These are phyloP conservation scores for Tribolium madens DNA, from an alignment of 1,140 invertebrate genomes.

Conservation along the genomic window DNA sequence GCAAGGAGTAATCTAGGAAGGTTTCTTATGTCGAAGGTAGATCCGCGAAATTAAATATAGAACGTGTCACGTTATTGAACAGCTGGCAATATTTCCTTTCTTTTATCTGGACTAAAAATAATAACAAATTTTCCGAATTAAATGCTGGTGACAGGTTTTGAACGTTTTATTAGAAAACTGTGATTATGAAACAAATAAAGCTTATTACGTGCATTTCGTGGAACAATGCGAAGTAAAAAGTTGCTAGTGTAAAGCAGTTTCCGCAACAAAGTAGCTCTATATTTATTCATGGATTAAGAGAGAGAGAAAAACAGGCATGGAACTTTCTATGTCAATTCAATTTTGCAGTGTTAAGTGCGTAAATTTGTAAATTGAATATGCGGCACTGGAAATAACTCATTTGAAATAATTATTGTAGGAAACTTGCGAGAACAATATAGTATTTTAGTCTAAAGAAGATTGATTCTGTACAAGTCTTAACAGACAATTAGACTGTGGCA, in stretches of 20 bases:
- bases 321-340: conserved; percentile 45
- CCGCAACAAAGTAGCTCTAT: conserved; percentile 40
- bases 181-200: conserved; percentile 42
- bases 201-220: conserved; percentile 37
- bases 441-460: conserved; percentile 43
- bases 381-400: conserved; percentile 44
- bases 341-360: conserved; percentile 42
- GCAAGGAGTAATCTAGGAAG: background rate
- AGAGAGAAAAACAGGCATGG: conserved; percentile 27
- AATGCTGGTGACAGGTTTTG: conserved; percentile 21
- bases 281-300: conserved; percentile 43
- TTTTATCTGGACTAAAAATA: background rate
- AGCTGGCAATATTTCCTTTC: background rate
- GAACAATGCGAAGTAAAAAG: conserved; percentile 42
- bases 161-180: conserved; percentile 28
- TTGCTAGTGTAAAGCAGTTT: conserved; percentile 38
- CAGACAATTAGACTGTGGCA: conserved; percentile 35
- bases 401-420: conserved; percentile 44
- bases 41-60: background rate
- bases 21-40: background rate
- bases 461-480: conserved; percentile 40
- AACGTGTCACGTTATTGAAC: background rate
- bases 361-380: conserved; percentile 41
- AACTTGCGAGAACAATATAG: conserved; percentile 40
- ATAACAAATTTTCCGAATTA: conserved; percentile 4